Evolutionary conservation across 2,888 invertebrate species (phyloP), one percentile per base, ranked within the genome.

Genomic region (Reticulitermes lucifugus): DNA sequence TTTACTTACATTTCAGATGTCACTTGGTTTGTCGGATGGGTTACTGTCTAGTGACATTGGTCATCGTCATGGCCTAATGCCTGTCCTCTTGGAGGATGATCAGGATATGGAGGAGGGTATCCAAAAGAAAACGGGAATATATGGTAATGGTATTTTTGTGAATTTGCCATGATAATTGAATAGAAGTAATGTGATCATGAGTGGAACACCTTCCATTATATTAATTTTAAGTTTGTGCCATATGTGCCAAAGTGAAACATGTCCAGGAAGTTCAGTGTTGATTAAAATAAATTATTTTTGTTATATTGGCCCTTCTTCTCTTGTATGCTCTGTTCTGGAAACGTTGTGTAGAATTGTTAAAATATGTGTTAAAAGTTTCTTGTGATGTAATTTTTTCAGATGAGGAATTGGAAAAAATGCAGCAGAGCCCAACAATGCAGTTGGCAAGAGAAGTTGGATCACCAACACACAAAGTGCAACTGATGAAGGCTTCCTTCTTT

Each of bases 401-500:
- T 35, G 81, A 75, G 12, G 84, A 86, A 73, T 86, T 73, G 59
- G 80, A 81, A 43, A 81, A 80, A n/a, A 21, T 59, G 55, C 85
- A 87, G 25, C 89, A 91, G n/a, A 93, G 93, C 88, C 95, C 95
- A 0, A 94, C 95, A 0, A 92, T 93, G 2, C 92, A 93, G 79
- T 89, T 95, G 86, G 95, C 95, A 0, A 91, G 93, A 0, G 90
- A 95, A n/a, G 92, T 93, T 83, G 93, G 94, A 65, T 91, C 94
- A 0, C 93, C 94, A 87, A 92, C 95, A 25, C 95, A 95, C 88
- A 94, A 94, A 88, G 92, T 96, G 55, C 96, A 97, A 89, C 91
- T 96, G 0, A 97, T 97, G 96, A 97, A 97, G 90, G 96, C 96
- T 0, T 96, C 95, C 0, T 93, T 97, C 83, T 97, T 95, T 88